These are phyloP conservation scores for Drosophila pegasa DNA, from an alignment of 2,888 invertebrate species.

Conservation along the genomic window DNA sequence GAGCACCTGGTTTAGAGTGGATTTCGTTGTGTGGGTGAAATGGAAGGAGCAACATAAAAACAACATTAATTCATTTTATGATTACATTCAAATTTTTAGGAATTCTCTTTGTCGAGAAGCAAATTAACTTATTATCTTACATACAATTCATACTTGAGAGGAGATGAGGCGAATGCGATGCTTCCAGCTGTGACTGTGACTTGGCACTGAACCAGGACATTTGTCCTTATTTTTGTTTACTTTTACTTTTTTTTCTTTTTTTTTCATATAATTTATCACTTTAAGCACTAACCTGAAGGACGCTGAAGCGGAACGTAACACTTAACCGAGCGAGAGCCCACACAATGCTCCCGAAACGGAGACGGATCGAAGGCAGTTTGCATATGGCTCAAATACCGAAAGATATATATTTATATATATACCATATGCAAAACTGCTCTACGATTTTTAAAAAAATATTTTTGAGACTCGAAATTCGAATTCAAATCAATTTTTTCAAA, in stretches of 20 bases:
- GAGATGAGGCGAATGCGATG: constrained; percentile 13
- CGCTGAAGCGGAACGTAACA: constrained; percentile 6
- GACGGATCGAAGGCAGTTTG: constrained; percentile 1
- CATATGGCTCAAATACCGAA: not conserved
- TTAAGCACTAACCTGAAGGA: constrained; percentile 40
- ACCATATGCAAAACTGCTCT: too few relatives aligned
- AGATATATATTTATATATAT: not conserved
- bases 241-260: not conserved
- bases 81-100: not conserved
- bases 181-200: constrained; percentile 11
- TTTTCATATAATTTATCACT: constrained; percentile 10
- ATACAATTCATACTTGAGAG: constrained; percentile 24
- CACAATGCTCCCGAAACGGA: constrained; percentile 2
- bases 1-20: constrained; percentile 19
- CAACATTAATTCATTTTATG: constrained; percentile 28
- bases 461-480: not conserved
- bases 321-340: constrained; percentile 8
- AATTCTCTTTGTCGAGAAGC: not conserved
- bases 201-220: constrained; percentile 25
- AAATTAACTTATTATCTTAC: constrained; percentile 27
- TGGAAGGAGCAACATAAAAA: constrained; percentile 31
- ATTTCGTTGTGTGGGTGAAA: not conserved
- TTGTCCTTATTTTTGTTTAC: not conserved
- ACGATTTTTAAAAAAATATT: too few relatives aligned
- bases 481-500: not conserved